Base-by-base conservation (phyloP, 92 coral and sea anemone species). In the Zoanthus sociatus region DNA sequence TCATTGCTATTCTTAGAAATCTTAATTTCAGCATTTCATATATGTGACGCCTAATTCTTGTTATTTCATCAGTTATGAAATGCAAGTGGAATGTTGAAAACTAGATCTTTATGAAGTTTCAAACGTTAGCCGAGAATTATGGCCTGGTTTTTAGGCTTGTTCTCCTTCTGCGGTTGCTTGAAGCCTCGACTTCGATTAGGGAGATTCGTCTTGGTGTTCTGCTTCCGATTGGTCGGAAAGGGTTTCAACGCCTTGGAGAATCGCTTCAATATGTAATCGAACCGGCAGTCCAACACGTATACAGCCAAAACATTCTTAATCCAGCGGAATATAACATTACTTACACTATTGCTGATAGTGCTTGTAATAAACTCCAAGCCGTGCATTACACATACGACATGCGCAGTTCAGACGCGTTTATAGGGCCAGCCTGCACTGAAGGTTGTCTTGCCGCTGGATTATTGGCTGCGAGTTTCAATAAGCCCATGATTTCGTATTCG, bases 401-500 rank as follows among this genome's bases (percentile, higher is more conserved):
- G 33, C 87, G 83, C 17, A 51, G 75, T 48, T 87, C 70, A 10
- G 93, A 92, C 78, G 95, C 79, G 26, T 94, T 92, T 83, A 93
- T 94, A 51, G 98, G 98, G 42, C 95, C 98, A 17, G 98, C 98
- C 10, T 94, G 98, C 77, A 88, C 95, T 2, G 87, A 85, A 6
- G 84, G 89, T 45, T 94, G 98, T 58, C 31, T 94, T 66, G 86
- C 98, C 13, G 88, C 95, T 31, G 98, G 85, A 7, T 44, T 94
- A 48, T 91, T 94, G 7, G 94, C 95, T 4, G 86, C 98, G 5
- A 73, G 88, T 13, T 83, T 93, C 75, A 90, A 94, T 78, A 94
- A 93, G 56, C 98, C 98, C 42, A 92, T 94, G 94, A 92, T 94
- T 30, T 94, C 98, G 0, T 94, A 92, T 63, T 83, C 98, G 17